These are phyloP conservation scores for Metacarcinus magister DNA, from an alignment of 2,888 invertebrate species.

Conservation along the genomic window DNA sequence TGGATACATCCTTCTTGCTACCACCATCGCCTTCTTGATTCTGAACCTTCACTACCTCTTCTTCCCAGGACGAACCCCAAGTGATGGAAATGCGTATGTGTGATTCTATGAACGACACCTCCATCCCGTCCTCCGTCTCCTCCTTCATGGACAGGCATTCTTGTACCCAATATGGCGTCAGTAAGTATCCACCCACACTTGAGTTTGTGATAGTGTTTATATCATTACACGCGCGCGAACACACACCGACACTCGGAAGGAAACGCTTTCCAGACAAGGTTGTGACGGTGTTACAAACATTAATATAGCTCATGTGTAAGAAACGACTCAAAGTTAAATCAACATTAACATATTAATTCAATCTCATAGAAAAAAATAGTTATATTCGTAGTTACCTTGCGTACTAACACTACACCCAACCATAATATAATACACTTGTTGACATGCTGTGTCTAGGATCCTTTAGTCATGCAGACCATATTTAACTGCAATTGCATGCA, in stretches of 20 bases:
- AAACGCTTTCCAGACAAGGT: too few species aligned
- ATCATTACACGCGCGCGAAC: background rate
- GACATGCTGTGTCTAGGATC: background rate
- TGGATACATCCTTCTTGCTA: background rate
- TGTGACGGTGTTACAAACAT: too few species aligned
- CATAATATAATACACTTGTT: background rate
- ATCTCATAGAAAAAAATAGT: too few species aligned
- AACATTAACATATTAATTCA: too few species aligned
- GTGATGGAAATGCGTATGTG: background rate
- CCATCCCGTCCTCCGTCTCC: background rate
- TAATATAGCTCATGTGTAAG: too few species aligned
- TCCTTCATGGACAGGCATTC: slow-evolving; percentile 49
- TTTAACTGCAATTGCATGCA: background rate
- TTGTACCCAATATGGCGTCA: background rate
- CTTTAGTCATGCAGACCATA: background rate
- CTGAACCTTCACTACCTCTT: background rate
- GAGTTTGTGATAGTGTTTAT: background rate
- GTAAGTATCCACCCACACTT: background rate
- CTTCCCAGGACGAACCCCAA: background rate
- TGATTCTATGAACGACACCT: background rate
- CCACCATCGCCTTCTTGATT: background rate
- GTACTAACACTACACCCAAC: background rate
- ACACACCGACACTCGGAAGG: too few species aligned
- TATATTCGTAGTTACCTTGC: background rate
- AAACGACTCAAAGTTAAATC: too few species aligned